Evolutionary conservation across 1,140 invertebrate genomes (phyloP), one percentile per base, ranked within the genome.

Genomic region (Drosophila bipectinata): DNA sequence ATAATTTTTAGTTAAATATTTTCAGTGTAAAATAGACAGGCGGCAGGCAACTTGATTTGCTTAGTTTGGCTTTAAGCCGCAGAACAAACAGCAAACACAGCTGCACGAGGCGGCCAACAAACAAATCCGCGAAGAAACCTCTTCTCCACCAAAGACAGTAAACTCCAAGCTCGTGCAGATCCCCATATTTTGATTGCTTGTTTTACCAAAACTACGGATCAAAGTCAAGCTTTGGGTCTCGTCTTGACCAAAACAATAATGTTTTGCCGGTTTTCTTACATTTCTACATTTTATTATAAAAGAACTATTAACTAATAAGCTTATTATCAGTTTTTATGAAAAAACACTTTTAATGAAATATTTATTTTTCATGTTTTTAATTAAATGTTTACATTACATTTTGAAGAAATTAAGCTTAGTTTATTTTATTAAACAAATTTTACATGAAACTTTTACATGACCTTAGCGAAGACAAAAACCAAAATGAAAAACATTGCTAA

Each of bases 81-180:
- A 68, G 75, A 71, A 83, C 21, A 63, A 47, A 79, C 72, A 52
- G 39, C 56, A 67, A 56, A 60, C 63, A 63, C 79, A 82, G 68
- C 78, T 77, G 58, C 58, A 72, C 44, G 18, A 47, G 44, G 44
- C 30, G 52, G 41, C 60, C 64, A 58, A 45, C 54, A 73, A 51
- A 69, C 60, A 72, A 79, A 68, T 57, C 55, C 52, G 56, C 52
- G 61, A 71, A 54, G 67, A 87, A 77, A 66, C 54, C 56, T 55
- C 32, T 59, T 39, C 60, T 44, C 44, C 59, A 57, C 72, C 21
- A 64, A 73, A 73, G 49, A 59, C 14, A 51, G 30, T 48, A 24
- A 54, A 59, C 56, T 74, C 82, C 57, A 32, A 56, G 76, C 37
- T 60, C 32, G 71, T 49, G 30, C 37, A 68, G 49, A 61, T 64